A percentile compares a stretch with the other conserved stretches of the same genome.
These are phyloP conservation scores for Tenualosa thibaudeaui DNA, from an alignment of 2,797 vertebrate genomes.

Conservation along the genomic window DNA sequence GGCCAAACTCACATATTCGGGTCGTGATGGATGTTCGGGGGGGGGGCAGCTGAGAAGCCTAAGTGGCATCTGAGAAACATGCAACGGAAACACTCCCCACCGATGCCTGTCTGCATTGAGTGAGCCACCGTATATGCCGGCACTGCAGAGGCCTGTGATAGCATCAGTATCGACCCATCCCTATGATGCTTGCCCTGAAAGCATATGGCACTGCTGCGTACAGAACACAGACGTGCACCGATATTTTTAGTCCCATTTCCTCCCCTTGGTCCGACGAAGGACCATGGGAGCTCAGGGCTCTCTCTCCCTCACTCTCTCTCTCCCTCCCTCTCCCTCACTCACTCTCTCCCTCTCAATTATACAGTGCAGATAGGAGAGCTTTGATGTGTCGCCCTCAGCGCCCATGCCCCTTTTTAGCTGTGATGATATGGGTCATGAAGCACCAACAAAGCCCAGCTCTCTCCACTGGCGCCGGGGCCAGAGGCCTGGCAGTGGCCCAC, in stretches of 20 bases:
- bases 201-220: conserved; percentile 13
- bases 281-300: background rate
- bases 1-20: background rate
- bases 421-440: conserved; percentile 39
- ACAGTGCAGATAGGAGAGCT: conserved; percentile 2
- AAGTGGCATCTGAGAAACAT: conserved; percentile 13
- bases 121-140: background rate
- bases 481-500: background rate
- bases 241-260: background rate
- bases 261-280: conserved; percentile 5
- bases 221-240: background rate
- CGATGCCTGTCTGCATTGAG: background rate
- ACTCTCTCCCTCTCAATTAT: background rate
- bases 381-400: conserved; percentile 23
- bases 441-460: conserved; percentile 40
- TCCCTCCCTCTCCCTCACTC: background rate
- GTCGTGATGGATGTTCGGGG: background rate
- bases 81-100: background rate
- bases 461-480: background rate
- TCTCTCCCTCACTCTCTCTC: conserved; percentile 2
- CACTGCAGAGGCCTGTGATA: conserved; percentile 23
- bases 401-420: conserved; percentile 30
- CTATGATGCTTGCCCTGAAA: conserved; percentile 18
- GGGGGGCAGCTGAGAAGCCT: background rate
- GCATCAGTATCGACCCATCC: conserved; percentile 14